Evolutionary conservation across 2,888 invertebrate species (phyloP).

Genomic region (Hyppa rectilinea): DNA sequence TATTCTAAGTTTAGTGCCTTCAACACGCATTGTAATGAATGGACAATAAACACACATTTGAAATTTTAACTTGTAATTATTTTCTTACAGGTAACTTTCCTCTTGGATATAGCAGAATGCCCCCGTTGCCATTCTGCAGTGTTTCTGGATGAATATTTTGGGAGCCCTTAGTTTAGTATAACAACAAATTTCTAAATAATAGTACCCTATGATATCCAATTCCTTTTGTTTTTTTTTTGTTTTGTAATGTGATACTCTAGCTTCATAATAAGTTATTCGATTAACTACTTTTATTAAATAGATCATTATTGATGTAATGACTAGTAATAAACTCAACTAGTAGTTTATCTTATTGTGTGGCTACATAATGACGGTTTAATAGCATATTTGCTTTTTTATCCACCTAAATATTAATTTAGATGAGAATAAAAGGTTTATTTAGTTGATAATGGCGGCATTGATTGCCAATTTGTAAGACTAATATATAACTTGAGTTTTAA

Average conservation of each 20-base stretch:
- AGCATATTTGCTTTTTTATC: constrained; percentile 32
- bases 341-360: constrained; percentile 37
- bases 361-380: not conserved
- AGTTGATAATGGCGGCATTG: constrained; percentile 36
- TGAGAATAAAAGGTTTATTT: constrained; percentile 36
- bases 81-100: constrained; percentile 85
- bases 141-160: constrained; percentile 83
- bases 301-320: constrained; percentile 45
- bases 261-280: constrained; percentile 27
- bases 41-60: too few relatives aligned
- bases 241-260: constrained; percentile 3
- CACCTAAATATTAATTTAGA: constrained; percentile 57
- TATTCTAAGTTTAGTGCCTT: too few relatives aligned
- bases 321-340: constrained; percentile 19
- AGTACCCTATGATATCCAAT: not conserved
- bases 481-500: not conserved
- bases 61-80: not conserved
- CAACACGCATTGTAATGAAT: too few relatives aligned
- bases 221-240: constrained; percentile 33
- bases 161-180: constrained; percentile 54
- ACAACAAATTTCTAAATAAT: not conserved
- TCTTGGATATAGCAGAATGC: constrained; percentile 87
- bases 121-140: constrained; percentile 85
- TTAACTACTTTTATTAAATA: constrained; percentile 30
- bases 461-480: constrained; percentile 48